Evolutionary conservation across 2,888 invertebrate species (phyloP), one percentile per base, ranked within the genome.

Genomic region (Tiphia femorata): DNA sequence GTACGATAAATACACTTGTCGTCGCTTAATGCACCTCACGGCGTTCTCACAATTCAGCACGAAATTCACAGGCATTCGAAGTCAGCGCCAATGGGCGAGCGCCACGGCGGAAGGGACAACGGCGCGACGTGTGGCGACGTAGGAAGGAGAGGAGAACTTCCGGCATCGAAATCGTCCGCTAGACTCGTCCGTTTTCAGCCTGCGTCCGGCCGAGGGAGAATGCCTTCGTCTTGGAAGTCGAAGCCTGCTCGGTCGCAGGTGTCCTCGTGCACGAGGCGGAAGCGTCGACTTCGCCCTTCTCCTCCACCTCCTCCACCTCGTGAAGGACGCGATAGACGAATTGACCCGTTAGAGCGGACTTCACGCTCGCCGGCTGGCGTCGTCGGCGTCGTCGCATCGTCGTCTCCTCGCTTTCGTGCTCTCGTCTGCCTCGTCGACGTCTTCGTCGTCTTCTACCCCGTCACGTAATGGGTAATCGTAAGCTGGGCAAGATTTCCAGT

Each of bases 401-500:
- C 35, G 25, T n/a, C n/a, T n/a, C 7, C 8, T 8, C 33, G n/a
- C 33, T 14, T 29, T 29, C 29, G 1, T n/a, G 10, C 29, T 29
- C 1, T 29, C 29, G 2, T 2, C 29, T n/a, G 2, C 29, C 23
- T 29, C 33, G 10, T 16, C 14, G 42, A n/a, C 33, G 20, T 21
- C 17, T 12, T 17, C 19, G 21, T 44, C n/a, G 12, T 33, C 14
- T 2, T 19, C 40, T n/a, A n/a, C n/a, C n/a, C n/a, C n/a, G n/a
- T 65, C 71, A 63, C 66, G 73, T 75, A 73, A 77, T 71, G 65
- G 72, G 71, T 78, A 77, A 77, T 73, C 76, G 72, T 70, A 69
- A 74, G 69, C 72, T 67, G 50, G 58, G 54, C 70, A 65, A 65
- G 71, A 70, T 78, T 76, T 78, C 76, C 58, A 76, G 74, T 74